Evolutionary conservation across 2,113 vertebrate genomes (phyloP).

Genomic region (Conger conger): DNA sequence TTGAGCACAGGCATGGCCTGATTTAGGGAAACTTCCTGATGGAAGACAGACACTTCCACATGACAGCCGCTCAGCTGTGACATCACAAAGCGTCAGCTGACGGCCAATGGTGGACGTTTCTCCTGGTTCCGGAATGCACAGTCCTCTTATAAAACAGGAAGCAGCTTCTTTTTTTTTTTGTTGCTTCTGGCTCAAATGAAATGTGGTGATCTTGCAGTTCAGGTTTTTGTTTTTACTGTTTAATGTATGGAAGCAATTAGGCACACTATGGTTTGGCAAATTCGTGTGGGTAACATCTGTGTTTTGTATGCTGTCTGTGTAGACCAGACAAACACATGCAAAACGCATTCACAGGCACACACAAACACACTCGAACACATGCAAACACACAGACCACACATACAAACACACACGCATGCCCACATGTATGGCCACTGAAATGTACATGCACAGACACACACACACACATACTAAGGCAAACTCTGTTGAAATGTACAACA

Average conservation of each 20-base stretch:
- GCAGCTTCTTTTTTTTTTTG: neutral
- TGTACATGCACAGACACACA: neutral
- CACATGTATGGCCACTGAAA: neutral
- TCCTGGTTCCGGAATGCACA: neutral
- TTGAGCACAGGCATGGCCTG: neutral
- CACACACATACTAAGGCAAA: neutral
- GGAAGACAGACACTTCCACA: neutral
- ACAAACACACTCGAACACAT: neutral
- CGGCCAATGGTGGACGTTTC: neutral
- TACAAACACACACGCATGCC: too few relatives aligned
- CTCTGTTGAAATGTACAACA: neutral
- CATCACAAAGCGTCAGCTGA: neutral
- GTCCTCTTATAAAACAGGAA: neutral
- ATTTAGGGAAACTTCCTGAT: neutral
- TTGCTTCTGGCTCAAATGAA: neutral
- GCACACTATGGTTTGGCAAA: neutral
- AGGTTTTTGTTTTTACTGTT: neutral
- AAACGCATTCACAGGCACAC: neutral
- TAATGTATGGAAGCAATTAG: neutral
- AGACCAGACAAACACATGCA: neutral
- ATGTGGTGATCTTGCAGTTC: neutral
- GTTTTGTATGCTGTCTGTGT: neutral
- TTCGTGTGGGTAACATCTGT: neutral
- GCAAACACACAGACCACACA: too few relatives aligned
- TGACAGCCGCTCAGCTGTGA: neutral